phyloP scores from a whole-genome alignment of 2,888 invertebrate genomes.

The Drosophila meridionalis region DNA sequence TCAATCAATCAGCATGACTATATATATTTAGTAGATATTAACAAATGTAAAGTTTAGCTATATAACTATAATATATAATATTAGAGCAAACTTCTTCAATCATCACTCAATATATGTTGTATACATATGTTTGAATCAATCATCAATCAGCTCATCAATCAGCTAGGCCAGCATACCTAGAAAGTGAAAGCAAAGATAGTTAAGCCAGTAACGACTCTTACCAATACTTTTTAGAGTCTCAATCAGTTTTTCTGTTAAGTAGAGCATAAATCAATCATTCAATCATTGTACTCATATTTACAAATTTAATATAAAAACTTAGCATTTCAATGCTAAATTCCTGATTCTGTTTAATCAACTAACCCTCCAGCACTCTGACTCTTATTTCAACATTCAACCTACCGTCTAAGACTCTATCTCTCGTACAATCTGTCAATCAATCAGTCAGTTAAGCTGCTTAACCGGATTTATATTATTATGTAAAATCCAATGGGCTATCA shows the following conservation, averaged over 20 bases:
- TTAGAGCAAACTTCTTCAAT: not conserved
- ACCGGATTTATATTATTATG: not conserved
- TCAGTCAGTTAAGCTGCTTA: not conserved
- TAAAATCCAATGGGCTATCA: not conserved
- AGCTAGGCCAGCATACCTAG: not conserved
- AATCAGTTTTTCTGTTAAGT: not conserved
- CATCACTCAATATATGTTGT: not conserved
- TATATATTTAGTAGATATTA: not conserved
- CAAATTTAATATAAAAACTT: not conserved
- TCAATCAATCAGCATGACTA: not conserved
- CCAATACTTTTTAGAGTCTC: no score
- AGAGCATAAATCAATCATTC: not conserved
- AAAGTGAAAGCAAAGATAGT: no score
- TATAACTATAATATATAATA: not conserved
- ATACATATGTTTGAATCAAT: no score
- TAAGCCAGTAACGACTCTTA: no score
- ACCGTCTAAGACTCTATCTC: not conserved
- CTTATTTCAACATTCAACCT: no score
- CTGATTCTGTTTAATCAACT: not conserved
- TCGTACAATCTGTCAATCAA: no score
- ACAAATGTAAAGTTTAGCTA: not conserved
- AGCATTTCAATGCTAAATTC: not conserved
- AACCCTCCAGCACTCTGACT: no score
- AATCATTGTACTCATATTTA: not conserved
- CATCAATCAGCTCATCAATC: not conserved